Base-by-base conservation (phyloP, 2,797 vertebrate genomes). In the Thalassophryne amazonica region DNA sequence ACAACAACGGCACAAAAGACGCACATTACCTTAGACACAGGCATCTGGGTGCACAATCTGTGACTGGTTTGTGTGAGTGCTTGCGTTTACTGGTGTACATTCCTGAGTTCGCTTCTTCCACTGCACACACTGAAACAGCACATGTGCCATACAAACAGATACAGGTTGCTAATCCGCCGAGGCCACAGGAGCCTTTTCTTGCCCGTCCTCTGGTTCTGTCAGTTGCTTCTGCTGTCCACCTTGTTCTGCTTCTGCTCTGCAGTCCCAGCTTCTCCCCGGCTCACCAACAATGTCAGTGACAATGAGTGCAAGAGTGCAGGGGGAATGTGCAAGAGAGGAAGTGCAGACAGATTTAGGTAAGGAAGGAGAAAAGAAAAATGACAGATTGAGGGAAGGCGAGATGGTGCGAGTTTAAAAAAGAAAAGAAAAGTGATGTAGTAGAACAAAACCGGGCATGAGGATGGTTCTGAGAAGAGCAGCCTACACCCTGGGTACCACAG, bases 11-110 rank as follows among this genome's bases (percentile, higher is more conserved):
- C 12, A 46, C 11, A 58, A 60, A 69, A 57, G 11, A 60, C 3
- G 12, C 50, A 59, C 54, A 13, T 78, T 87, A 87, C 86, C 86
- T 86, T 86, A 36, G 73, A 86, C 59, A 88, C 77, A 6, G 86
- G 88, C 88, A 91, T 91, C 79, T 57, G 88, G 69, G 52, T 24
- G 15, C 25, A 29, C 1, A 28, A 62, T 34, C n/a, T n/a, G 55
- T 33, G 63, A 25, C 53, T 15, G 52, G 28, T 35, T 37, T 45
- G 31, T 58, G 2, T 38, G 30, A 51, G 16, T 31, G 33, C 46
- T 10, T 17, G 15, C 69, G 43, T 66, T 50, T 51, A 37, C 27
- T 49, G 41, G 34, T 66, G 46, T 37, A 60, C 29, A 54, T 72
- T 60, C 74, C 52, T 36, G 63, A 46, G 66, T 33, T 27, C 9